Evolutionary conservation across 2,797 vertebrate species (phyloP).

Genomic region (Momotus momota): DNA sequence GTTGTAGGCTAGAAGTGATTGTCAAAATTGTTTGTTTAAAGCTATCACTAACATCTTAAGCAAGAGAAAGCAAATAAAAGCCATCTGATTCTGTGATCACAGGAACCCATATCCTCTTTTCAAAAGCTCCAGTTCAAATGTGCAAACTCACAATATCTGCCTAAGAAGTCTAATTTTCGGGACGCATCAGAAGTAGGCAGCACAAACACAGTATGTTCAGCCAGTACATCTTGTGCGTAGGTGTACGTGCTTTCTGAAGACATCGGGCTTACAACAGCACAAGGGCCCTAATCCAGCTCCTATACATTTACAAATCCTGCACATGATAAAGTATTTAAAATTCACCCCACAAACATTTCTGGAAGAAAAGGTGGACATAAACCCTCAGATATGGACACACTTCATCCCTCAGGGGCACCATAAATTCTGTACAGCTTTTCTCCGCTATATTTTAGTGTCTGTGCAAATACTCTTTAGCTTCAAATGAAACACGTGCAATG

Average conservation of each 20-base stretch:
- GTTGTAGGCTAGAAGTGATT: not conserved
- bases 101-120: not conserved
- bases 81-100: not conserved
- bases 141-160: not conserved
- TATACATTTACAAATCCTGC: not conserved
- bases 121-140: not conserved
- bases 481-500: constrained; percentile 4
- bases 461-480: constrained; percentile 15
- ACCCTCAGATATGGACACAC: not conserved
- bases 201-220: not conserved
- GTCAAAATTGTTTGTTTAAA: not conserved
- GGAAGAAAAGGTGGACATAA: not conserved
- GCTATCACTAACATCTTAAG: not conserved
- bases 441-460: not conserved
- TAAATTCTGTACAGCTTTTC: constrained; percentile 1
- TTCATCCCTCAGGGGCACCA: not conserved
- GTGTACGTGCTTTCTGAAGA: not conserved
- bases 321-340: constrained; percentile 8
- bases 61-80: not conserved
- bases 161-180: not conserved
- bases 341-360: constrained; percentile 27
- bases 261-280: not conserved
- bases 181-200: not conserved
- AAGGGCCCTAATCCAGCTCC: not conserved
- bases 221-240: not conserved